Percentiles rank a stretch among this genome's conserved stretches.
Evolutionary conservation across 1,140 invertebrate species (phyloP).

Genomic region (Chlorops oryzae): DNA sequence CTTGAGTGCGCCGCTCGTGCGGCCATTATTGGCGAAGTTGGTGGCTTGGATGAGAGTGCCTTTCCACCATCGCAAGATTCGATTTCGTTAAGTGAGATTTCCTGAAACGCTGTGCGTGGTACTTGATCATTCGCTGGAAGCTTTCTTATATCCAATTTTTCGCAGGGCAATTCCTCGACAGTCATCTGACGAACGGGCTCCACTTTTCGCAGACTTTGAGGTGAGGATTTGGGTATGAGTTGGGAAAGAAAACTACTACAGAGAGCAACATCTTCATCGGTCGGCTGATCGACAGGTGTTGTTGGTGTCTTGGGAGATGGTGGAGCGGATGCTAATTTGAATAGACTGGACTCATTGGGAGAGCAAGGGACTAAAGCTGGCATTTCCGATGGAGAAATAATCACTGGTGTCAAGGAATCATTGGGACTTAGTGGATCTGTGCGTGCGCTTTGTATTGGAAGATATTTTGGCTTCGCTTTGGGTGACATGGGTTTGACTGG

Average conservation of each 20-base stretch:
- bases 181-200: constrained; percentile 23
- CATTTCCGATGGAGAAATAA: constrained; percentile 27
- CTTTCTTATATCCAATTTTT: constrained; percentile 33
- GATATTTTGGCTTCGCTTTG: no score
- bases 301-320: no score
- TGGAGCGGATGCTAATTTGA: constrained; percentile 31
- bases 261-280: constrained; percentile 20
- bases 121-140: constrained; percentile 16
- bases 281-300: constrained; percentile 15
- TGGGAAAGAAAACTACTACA: constrained; percentile 24
- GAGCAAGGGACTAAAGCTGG: constrained; percentile 25
- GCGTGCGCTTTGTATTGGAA: constrained; percentile 4
- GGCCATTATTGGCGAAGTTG: constrained; percentile 29
- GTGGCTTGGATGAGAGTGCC: background rate
- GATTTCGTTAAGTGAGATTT: constrained; percentile 24
- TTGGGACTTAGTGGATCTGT: constrained; percentile 29
- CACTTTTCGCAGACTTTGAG: constrained; percentile 19
- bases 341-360: constrained; percentile 39
- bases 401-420: constrained; percentile 22
- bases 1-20: constrained; percentile 38
- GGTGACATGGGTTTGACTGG: no score
- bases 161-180: constrained; percentile 29
- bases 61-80: constrained; percentile 23
- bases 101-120: constrained; percentile 30
- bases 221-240: constrained; percentile 9